Percentiles rank a stretch among this genome's conserved stretches.
Evolutionary conservation across 2,888 invertebrate genomes (phyloP).

Genomic region (Drosophila pseudotakahashii): DNA sequence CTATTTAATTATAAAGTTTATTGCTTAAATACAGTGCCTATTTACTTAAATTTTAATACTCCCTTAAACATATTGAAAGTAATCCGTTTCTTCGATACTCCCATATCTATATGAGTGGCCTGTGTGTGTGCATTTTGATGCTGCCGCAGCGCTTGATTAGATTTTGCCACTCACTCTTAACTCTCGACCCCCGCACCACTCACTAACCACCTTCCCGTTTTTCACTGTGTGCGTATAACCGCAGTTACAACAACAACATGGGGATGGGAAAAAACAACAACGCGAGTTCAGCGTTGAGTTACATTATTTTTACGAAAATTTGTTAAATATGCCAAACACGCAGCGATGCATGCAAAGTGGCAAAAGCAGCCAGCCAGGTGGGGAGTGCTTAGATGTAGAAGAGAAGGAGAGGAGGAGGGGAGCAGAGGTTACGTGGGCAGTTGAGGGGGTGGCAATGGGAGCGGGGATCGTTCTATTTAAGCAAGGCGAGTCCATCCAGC

Average conservation of each 20-base stretch:
- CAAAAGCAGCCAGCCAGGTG: slow-evolving; percentile 38
- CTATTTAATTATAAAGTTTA: too few relatives aligned
- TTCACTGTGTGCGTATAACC: slow-evolving; percentile 56
- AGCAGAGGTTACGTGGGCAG: slow-evolving; percentile 6
- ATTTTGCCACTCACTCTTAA: slow-evolving; percentile 61
- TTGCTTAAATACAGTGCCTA: too few relatives aligned
- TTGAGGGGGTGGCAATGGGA: slow-evolving; percentile 2
- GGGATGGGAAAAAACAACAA: slow-evolving; percentile 11
- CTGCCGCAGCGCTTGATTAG: slow-evolving; percentile 78
- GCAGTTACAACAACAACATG: slow-evolving; percentile 50
- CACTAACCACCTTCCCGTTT: background rate
- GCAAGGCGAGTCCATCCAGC: slow-evolving; percentile 65
- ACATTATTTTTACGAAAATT: slow-evolving; percentile 78
- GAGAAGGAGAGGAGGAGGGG: background rate
- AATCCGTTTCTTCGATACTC: background rate
- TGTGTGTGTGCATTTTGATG: slow-evolving; percentile 29
- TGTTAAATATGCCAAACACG: slow-evolving; percentile 80
- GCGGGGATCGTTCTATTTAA: slow-evolving; percentile 34
- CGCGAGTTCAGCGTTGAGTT: slow-evolving; percentile 15
- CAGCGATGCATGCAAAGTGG: slow-evolving; percentile 80
- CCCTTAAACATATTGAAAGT: slow-evolving; percentile 3
- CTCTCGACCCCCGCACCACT: background rate
- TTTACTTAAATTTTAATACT: background rate
- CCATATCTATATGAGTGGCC: background rate
- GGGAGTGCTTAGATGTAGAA: background rate